Conservation (phyloP, 2,113 vertebrate species). For the Proteles cristata region DNA sequence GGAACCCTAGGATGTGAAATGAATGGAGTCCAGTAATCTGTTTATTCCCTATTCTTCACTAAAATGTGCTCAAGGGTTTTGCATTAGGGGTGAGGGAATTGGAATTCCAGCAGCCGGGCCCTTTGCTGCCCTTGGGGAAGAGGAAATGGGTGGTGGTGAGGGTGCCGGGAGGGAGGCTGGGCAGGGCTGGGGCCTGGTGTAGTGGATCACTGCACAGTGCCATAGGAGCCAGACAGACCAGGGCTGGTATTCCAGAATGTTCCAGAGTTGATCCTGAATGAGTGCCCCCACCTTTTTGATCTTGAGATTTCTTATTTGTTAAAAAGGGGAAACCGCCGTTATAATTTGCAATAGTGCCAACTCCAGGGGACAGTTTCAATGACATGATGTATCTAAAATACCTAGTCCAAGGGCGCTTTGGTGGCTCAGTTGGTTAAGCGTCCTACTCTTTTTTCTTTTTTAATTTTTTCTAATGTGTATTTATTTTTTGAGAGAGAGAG, state of each 20-base stretch:
- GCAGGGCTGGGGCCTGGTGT: accelerated
- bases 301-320: not conserved
- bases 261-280: not conserved
- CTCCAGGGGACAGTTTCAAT: not conserved
- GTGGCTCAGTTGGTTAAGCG: no score
- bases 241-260: not conserved
- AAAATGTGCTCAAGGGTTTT: not conserved
- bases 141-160: not conserved
- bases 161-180: not conserved
- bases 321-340: not conserved
- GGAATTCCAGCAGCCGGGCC: not conserved
- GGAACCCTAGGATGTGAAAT: not conserved
- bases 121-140: not conserved
- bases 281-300: not conserved
- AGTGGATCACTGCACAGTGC: accelerated
- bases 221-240: not conserved
- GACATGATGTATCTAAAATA: not conserved
- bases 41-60: not conserved
- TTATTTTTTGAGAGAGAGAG: no score
- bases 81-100: not conserved
- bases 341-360: not conserved
- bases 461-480: no score
- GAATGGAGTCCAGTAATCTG: not conserved
- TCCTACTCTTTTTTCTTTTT: no score
- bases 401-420: not conserved